Conservation (phyloP, 2,113 vertebrate genomes). For the Aptenodytes patagonicus region DNA sequence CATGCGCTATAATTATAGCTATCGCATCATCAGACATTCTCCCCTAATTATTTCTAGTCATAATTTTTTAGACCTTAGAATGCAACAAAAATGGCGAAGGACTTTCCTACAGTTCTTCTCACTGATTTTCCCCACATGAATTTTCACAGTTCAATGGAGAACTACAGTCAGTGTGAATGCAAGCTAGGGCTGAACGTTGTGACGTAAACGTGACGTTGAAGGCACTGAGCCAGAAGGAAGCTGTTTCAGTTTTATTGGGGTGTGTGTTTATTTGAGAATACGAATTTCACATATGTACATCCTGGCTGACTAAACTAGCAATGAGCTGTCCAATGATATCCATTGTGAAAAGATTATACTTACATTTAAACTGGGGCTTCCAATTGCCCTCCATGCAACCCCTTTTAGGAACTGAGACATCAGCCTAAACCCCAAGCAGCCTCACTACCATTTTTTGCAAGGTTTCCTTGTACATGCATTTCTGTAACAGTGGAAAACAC, state of each 20-base stretch:
- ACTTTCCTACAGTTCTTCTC: background rate
- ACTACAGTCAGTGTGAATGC: accelerated
- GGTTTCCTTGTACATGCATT: background rate
- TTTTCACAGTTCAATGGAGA: background rate
- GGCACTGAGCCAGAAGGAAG: background rate
- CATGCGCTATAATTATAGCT: constrained; percentile 30
- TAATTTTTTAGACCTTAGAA: background rate
- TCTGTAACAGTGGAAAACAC: background rate
- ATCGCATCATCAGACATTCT: background rate
- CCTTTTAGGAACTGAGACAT: background rate
- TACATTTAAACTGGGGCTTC: background rate
- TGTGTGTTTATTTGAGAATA: background rate
- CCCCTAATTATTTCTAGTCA: background rate
- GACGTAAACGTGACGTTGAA: background rate
- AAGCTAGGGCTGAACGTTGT: background rate
- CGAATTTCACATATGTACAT: background rate
- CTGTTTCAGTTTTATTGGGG: background rate
- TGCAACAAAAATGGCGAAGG: background rate
- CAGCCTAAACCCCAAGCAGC: background rate
- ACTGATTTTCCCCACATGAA: accelerated
- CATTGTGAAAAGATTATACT: background rate
- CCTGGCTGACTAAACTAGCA: background rate
- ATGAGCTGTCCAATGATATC: background rate
- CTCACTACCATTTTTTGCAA: background rate
- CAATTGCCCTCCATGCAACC: background rate